Percentiles rank a stretch among this genome's conserved stretches.
phyloP scores from a whole-genome alignment of 2,797 vertebrate genomes.

The Phrynocephalus guinanensis region DNA sequence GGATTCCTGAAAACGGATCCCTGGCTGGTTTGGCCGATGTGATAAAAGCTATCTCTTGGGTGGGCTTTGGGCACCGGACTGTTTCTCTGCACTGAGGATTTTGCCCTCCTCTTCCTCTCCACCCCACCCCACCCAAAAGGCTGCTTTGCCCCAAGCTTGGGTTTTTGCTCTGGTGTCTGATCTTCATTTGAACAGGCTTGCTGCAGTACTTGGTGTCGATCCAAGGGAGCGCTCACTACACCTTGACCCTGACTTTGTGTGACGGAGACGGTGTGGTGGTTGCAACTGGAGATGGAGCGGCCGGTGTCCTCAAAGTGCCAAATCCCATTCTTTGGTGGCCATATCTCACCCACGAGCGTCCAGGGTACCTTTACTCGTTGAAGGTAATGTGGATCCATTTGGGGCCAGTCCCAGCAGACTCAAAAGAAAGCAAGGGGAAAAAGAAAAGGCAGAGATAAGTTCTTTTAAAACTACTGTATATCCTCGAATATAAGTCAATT shows the following conservation, averaged over 20 bases:
- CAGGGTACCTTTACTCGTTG: constrained; percentile 90
- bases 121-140: no score
- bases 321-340: constrained; percentile 94
- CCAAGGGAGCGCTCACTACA: constrained; percentile 72
- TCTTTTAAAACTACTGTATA: no score
- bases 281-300: constrained; percentile 70
- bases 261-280: constrained; percentile 82
- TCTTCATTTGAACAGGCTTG: constrained; percentile 76
- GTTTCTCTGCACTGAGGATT: no score
- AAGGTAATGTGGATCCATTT: constrained; percentile 77
- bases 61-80: no score
- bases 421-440: no score
- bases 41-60: no score
- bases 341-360: constrained; percentile 89
- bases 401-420: no score
- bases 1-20: no score
- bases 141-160: background rate
- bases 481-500: no score
- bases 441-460: no score
- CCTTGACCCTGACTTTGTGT: constrained; percentile 80
- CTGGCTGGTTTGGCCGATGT: no score
- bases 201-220: constrained; percentile 84
- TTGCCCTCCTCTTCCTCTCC: no score
- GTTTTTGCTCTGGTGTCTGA: constrained; percentile 6
- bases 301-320: constrained; percentile 84